These are phyloP conservation scores for Chirona hameri DNA, from an alignment of 2,888 invertebrate genomes.

Conservation along the genomic window DNA sequence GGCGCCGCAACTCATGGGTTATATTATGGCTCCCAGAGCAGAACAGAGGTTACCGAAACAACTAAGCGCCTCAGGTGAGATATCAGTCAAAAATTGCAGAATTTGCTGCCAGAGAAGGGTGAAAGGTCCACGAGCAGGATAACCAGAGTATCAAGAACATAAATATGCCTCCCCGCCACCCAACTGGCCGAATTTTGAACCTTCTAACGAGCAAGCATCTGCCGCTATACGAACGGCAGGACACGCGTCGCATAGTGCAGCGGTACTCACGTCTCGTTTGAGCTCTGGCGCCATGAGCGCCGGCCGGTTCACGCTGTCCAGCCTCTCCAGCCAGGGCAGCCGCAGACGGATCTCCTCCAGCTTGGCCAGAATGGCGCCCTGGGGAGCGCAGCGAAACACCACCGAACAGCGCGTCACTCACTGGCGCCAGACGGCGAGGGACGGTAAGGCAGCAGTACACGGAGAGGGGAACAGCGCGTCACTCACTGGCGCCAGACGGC, in stretches of 20 bases:
- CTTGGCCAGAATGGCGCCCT: constrained; percentile 63
- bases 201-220: not conserved
- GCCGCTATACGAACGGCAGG: not conserved
- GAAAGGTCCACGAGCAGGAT: not conserved
- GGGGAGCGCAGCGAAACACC: no score
- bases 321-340: constrained; percentile 78
- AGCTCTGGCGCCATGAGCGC: constrained; percentile 83
- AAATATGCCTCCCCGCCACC: not conserved
- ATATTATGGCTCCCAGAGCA: no score
- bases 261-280: constrained; percentile 52
- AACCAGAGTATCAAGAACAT: not conserved
- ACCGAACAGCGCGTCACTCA: not conserved
- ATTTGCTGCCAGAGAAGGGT: no score
- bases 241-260: not conserved
- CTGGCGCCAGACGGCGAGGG: not conserved
- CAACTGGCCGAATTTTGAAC: not conserved
- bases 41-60: no score
- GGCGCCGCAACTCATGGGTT: no score
- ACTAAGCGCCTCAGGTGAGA: no score
- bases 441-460: no score
- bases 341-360: constrained; percentile 65
- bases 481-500: not conserved
- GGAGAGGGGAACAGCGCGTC: not conserved
- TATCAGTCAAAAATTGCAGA: no score
- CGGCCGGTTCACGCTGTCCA: constrained; percentile 70